Conservation (phyloP, 2,888 invertebrate species). For the Megalurothrips usitatus region DNA sequence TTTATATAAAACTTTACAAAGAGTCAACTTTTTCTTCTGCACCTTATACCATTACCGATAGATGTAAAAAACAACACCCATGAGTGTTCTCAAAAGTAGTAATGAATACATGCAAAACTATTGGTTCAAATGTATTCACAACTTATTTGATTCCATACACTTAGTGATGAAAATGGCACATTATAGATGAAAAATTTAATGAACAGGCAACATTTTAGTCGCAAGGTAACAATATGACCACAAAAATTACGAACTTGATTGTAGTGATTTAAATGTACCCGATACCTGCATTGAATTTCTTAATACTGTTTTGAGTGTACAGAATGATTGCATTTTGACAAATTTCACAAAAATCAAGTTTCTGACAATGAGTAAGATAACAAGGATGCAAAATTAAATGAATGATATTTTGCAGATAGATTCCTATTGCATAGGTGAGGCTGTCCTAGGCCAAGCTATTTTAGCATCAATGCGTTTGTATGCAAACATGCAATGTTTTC, state of each 20-base stretch:
- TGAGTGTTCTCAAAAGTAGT: neutral
- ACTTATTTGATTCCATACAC: neutral
- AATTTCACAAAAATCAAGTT: neutral
- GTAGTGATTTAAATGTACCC: too few relatives aligned
- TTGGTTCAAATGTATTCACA: neutral
- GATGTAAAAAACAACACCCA: neutral
- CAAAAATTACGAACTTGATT: neutral
- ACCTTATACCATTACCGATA: neutral
- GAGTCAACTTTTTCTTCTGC: neutral
- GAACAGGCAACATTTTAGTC: neutral
- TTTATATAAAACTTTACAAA: neutral
- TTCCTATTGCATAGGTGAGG: conserved; percentile 33
- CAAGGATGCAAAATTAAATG: neutral
- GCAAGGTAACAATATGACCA: neutral
- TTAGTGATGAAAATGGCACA: neutral
- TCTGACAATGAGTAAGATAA: neutral
- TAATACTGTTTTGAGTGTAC: too few relatives aligned
- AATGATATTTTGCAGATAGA: neutral
- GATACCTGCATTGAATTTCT: too few relatives aligned
- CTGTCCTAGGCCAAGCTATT: conserved; percentile 85
- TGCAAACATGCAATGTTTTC: conserved; percentile 84
- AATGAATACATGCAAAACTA: neutral
- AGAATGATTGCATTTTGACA: too few relatives aligned
- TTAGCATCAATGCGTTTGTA: conserved; percentile 95
- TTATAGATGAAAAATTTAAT: neutral